phyloP scores from a whole-genome alignment of 1,140 invertebrate species.

The Lutraria rhynchaena region DNA sequence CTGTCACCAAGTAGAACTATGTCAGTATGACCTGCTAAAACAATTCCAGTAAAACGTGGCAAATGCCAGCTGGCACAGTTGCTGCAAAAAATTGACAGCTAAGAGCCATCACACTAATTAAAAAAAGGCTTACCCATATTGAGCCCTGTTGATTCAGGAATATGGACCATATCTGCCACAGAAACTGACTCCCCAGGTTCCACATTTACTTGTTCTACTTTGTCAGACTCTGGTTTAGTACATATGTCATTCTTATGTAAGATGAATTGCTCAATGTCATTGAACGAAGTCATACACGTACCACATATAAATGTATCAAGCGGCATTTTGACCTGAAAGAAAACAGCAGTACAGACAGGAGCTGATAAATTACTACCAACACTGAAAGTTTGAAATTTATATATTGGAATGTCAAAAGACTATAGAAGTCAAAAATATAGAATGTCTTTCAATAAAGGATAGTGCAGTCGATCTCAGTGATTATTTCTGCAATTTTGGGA shows the following conservation, averaged over 20 bases:
- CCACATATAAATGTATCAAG: slow-evolving; percentile 80
- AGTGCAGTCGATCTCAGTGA: too few species aligned
- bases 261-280: slow-evolving; percentile 75
- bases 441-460: too few species aligned
- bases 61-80: too few species aligned
- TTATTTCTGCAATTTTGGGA: too few species aligned
- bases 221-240: slow-evolving; percentile 16
- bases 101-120: too few species aligned
- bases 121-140: slow-evolving; percentile 53
- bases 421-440: too few species aligned
- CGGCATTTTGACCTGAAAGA: slow-evolving; percentile 59
- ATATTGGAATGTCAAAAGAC: neutral
- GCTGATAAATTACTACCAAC: neutral
- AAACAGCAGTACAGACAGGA: neutral
- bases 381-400: neutral
- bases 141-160: slow-evolving; percentile 59
- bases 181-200: neutral
- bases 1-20: too few species aligned
- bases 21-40: too few species aligned
- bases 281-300: slow-evolving; percentile 71
- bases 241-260: slow-evolving; percentile 74
- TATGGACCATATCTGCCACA: slow-evolving; percentile 49
- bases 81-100: too few species aligned
- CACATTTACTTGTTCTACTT: neutral
- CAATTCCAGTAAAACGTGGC: too few species aligned